A percentile compares a stretch with the other conserved stretches of the same genome.
Conservation (phyloP, 2,797 vertebrate species). For the Syndactyla subalaris region DNA sequence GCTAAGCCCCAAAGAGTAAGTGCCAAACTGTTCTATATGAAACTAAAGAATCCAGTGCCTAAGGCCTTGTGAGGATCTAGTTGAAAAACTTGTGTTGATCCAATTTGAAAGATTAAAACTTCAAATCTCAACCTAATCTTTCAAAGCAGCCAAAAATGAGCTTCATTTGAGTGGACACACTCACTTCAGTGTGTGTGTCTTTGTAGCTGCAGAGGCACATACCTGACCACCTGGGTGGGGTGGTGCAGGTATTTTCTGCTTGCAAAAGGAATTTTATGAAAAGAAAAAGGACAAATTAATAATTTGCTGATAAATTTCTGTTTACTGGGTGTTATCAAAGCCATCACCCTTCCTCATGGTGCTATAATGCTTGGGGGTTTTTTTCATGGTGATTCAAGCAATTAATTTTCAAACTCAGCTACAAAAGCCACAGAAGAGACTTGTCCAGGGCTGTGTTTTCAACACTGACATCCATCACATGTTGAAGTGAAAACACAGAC, state of each 20-base stretch:
- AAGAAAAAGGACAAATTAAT: not conserved
- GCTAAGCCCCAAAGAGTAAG: not conserved
- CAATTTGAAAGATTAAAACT: not conserved
- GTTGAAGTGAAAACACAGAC: not conserved
- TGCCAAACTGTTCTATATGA: not conserved
- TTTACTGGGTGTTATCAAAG: conserved; percentile 21
- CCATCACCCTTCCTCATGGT: conserved; percentile 14
- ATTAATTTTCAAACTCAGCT: not conserved
- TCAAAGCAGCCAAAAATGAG: not conserved
- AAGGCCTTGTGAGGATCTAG: not conserved
- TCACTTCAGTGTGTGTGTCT: not conserved
- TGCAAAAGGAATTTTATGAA: not conserved
- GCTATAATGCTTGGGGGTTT: not conserved
- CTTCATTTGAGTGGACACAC: not conserved
- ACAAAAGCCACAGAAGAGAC: not conserved
- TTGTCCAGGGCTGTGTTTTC: not conserved
- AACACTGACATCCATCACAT: not conserved
- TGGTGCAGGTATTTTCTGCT: not conserved
- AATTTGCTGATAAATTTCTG: not conserved
- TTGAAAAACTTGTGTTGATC: not conserved
- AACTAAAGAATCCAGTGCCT: not conserved
- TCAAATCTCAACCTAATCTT: not conserved
- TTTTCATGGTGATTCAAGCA: not conserved
- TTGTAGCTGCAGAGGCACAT: not conserved
- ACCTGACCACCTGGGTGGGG: not conserved